Evolutionary conservation across 2,113 vertebrate species (phyloP).

Genomic region (Anser cygnoides): DNA sequence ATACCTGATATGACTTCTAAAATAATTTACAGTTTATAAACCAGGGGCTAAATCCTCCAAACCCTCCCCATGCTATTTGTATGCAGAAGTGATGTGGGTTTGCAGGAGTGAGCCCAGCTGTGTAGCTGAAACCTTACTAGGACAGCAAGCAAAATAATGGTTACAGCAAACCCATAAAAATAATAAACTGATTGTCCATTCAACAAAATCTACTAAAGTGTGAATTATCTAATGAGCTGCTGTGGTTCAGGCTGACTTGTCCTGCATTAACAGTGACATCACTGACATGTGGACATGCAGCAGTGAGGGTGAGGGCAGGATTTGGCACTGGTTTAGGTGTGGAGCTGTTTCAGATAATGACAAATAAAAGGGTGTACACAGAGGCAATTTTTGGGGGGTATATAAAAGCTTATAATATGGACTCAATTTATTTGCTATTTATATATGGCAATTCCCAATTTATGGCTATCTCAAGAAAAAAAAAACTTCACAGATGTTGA

Average conservation of each 20-base stretch:
- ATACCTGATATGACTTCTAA: constrained; percentile 78
- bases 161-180: constrained; percentile 51
- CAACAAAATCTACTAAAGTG: constrained; percentile 34
- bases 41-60: constrained; percentile 45
- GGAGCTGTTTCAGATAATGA: constrained; percentile 2
- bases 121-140: constrained; percentile 48
- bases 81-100: not conserved
- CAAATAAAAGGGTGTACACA: not conserved
- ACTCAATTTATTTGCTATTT: not conserved
- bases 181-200: constrained; percentile 43
- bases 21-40: constrained; percentile 79
- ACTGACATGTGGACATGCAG: not conserved
- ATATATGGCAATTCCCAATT: constrained; percentile 15
- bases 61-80: not conserved
- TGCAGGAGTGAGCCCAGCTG: not conserved
- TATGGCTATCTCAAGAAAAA: not conserved
- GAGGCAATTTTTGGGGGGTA: constrained; percentile 7
- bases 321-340: not conserved
- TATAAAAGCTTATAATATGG: not conserved
- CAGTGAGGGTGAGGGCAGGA: not conserved
- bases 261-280: not conserved
- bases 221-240: constrained; percentile 53
- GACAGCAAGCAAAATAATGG: constrained; percentile 60
- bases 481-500: constrained; percentile 19
- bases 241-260: constrained; percentile 9